Evolutionary conservation across 2,113 vertebrate genomes (phyloP).

Genomic region (Trichechus manatus): DNA sequence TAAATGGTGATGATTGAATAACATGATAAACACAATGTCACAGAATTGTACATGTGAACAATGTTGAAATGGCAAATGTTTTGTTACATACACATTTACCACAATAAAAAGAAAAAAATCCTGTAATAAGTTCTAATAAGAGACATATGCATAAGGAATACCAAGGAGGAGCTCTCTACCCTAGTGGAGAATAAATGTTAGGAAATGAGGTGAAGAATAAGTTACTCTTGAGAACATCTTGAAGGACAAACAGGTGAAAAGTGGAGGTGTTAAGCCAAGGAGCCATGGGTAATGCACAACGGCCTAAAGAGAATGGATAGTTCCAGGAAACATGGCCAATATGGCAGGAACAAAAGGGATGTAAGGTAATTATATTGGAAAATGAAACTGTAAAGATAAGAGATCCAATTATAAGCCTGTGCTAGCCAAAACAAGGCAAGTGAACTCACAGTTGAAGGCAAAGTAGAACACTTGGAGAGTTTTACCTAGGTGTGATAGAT

Average conservation of each 20-base stretch:
- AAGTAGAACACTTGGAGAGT: not conserved
- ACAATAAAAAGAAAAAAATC: not conserved
- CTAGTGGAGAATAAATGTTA: not conserved
- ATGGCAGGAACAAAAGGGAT: not conserved
- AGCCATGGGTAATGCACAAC: not conserved
- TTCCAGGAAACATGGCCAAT: not conserved
- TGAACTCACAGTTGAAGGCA: not conserved
- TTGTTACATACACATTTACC: no score
- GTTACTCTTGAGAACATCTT: not conserved
- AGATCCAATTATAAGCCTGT: not conserved
- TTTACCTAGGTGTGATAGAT: not conserved
- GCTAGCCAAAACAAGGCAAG: not conserved
- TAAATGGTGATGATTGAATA: no score
- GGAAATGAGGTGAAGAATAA: not conserved
- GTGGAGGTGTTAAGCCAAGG: not conserved
- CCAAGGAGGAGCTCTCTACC: not conserved
- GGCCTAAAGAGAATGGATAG: not conserved
- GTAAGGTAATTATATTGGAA: not conserved
- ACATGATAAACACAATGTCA: no score
- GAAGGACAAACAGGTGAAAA: not conserved
- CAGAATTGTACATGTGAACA: no score
- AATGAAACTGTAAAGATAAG: not conserved
- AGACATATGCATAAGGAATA: not conserved
- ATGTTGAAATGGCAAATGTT: no score
- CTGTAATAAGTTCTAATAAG: not conserved